Base-by-base conservation (phyloP, 2,113 vertebrate genomes). In the Morone saxatilis region DNA sequence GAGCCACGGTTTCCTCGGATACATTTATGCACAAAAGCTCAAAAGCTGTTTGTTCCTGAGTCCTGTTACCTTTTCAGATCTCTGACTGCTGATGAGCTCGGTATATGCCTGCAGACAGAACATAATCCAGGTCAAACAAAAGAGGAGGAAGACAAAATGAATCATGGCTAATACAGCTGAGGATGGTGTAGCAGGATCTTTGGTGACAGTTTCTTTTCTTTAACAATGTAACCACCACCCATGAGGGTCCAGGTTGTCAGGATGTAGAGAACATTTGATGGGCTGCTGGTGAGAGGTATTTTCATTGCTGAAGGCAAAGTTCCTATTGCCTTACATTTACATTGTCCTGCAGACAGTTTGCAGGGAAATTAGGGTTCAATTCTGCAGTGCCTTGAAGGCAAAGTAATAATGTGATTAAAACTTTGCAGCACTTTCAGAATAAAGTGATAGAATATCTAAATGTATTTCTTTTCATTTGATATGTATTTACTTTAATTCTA, bases 71-170 rank as follows among this genome's bases (percentile, higher is more conserved):
- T 65, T 56, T 69, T 79, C 66, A 63, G 56, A 72, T 47, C 51
- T 69, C 50, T 17, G 22, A 31, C 56, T 60, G 61, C 56, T 40
- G 56, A 57, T 60, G 69, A 76, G 61, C 63, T 80, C 8, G 82
- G 40, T 60, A 60, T 88, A 53, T 31, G 70, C 87, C 85, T 65
- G 61, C 72, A 74, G 89, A 83, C 45, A 75, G 73, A 86, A 86
- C 71, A 75, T 66, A 67, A 90, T 83, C 81, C 74, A 76, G 80
- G 78, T 72, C 67, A 62, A 76, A 85, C 71, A 86, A 76, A 73
- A 70, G 41, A 45, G 38, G 31, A 66, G 43, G 67, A 71, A 68
- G 56, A 78, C 31, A 36, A 66, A 80, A 83, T 67, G 67, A 87
- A 54, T 76, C 80, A 36, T 53, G n/a, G 59, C 60, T 75, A 57